phyloP scores from a whole-genome alignment of 2,888 invertebrate species.

The Sarcophaga caerulescens region DNA sequence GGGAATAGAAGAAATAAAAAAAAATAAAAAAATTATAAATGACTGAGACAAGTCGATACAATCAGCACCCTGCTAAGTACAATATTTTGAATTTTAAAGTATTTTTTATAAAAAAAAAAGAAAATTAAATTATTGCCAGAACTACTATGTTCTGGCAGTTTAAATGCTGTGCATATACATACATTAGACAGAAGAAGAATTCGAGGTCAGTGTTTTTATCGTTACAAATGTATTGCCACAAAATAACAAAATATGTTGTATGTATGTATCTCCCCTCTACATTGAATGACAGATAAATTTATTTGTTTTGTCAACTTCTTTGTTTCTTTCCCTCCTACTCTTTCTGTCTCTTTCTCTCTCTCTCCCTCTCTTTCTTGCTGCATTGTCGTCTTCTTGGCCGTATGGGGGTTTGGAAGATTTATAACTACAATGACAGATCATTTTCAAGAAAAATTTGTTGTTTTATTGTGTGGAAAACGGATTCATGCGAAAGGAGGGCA shows the following conservation, averaged over 20 bases:
- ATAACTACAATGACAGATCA: slow-evolving; percentile 35
- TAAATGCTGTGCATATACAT: no score
- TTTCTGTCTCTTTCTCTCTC: neutral
- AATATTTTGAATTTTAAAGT: no score
- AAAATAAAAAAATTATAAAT: no score
- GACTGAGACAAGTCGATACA: no score
- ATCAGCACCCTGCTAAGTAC: no score
- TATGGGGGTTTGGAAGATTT: neutral
- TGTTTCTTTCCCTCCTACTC: neutral
- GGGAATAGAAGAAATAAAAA: no score
- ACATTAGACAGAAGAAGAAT: no score
- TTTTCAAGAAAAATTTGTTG: slow-evolving; percentile 43
- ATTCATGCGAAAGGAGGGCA: neutral
- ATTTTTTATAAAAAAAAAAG: no score
- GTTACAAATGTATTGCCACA: neutral
- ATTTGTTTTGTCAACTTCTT: neutral
- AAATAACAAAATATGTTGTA: neutral
- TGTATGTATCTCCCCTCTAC: neutral
- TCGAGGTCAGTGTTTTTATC: neutral
- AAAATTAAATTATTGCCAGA: no score
- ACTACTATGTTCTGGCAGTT: no score
- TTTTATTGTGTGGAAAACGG: slow-evolving; percentile 38
- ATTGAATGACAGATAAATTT: neutral
- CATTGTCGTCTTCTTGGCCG: neutral
- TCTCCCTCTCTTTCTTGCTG: neutral